Conservation (phyloP, 35 echinoderm and acorn worm genomes). For the Antedon bifida region DNA sequence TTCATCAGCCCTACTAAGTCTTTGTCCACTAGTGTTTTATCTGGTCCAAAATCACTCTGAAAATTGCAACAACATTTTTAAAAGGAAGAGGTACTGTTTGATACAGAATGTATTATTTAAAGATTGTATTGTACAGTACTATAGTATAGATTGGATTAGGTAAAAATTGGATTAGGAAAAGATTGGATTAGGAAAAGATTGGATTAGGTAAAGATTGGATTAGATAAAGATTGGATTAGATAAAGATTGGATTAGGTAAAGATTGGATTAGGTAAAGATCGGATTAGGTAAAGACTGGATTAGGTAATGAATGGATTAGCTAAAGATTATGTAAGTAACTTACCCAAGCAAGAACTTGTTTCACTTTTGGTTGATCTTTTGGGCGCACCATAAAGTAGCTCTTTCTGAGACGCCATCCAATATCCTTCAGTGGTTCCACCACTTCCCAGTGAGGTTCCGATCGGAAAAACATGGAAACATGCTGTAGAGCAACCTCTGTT, state of each 20-base stretch:
- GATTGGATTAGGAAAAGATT: too few species aligned
- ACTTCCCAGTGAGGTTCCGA: conserved; percentile 97
- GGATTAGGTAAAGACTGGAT: too few species aligned
- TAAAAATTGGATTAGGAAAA: too few species aligned
- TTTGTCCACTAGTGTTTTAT: conserved; percentile 63
- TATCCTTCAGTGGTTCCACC: conserved; percentile 73
- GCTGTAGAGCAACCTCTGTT: conserved; percentile 74
- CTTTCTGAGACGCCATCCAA: conserved; percentile 80
- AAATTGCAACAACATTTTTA: background rate
- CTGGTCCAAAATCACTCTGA: conserved; percentile 84
- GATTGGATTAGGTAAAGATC: too few species aligned
- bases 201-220: too few species aligned
- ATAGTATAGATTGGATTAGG: too few species aligned
- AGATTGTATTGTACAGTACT: too few species aligned
- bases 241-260: too few species aligned
- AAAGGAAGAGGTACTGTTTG: background rate
- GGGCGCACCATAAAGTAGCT: conserved; percentile 84
- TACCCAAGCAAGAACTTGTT: conserved; percentile 92
- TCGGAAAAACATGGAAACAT: conserved; percentile 97
- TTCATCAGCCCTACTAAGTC: conserved; percentile 57
- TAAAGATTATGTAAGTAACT: background rate
- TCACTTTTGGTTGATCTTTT: conserved; percentile 97
- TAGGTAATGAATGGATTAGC: too few species aligned
- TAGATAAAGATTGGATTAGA: too few species aligned
- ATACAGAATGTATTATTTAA: too few species aligned